Evolutionary conservation across 2,888 invertebrate species (phyloP), one percentile per base, ranked within the genome.

Genomic region (Chrysomela aeneicollis): DNA sequence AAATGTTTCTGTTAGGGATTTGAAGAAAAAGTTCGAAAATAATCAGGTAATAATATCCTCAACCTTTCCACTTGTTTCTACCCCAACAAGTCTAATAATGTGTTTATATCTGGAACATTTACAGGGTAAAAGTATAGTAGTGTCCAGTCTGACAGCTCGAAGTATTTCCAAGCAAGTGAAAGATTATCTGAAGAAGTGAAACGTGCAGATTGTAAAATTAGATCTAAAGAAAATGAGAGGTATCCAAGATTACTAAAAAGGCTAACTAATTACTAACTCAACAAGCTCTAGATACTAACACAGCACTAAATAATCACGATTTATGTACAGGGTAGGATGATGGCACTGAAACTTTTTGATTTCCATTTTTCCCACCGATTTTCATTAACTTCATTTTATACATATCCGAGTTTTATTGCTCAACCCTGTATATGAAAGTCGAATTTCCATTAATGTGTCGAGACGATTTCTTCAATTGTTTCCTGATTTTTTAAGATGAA

Each of bases 111-210:
- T 4, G n/a, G n/a, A 42, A 3, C 8, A 15, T 15, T 42, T 32
- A 50, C 49, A 75, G 75, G 64, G 57, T 8, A 69, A 64, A 26
- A 66, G 69, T 68, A 74, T 68, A 53, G 75, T 75, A 80, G 85
- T 89, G 64, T 92, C 92, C 82, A 93, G 93, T 80, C 82, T 93
- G 68, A 93, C 93, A 35, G 93, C 92, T 6, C 86, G 93, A 71
- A 92, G 92, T 76, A 87, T 93, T 64, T 90, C 92, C 2, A 89
- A 86, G 73, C 88, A 92, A 81, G 90, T 92, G 76, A 86, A 91
- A 51, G 90, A 92, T 71, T 90, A 89, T 59, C 84, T 92, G 46
- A 87, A 86, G 75, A 72, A 74, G 30, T 67, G 66, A 66, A 62
- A 66, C 47, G 62, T 51, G 10, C 8, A 19, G 30, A 18, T 19